These are phyloP conservation scores for Rhadina sibilatrix DNA, from an alignment of 2,113 vertebrate genomes.

Conservation along the genomic window DNA sequence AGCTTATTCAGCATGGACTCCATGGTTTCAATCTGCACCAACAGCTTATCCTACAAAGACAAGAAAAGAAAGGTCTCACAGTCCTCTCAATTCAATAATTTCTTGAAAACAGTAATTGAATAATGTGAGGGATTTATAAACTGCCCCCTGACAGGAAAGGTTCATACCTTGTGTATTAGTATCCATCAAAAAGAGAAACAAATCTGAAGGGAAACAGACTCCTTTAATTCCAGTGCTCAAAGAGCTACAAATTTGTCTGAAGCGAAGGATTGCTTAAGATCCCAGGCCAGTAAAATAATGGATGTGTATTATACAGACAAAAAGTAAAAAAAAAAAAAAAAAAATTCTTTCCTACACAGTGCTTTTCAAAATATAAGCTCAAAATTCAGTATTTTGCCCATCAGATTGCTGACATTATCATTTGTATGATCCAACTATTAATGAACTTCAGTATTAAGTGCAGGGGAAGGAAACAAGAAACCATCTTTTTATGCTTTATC, in stretches of 20 bases:
- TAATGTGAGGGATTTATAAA: neutral
- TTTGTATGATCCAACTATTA: neutral
- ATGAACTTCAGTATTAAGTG: neutral
- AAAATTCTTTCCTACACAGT: neutral
- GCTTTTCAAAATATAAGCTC: neutral
- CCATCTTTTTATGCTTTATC: neutral
- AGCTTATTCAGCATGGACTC: constrained; percentile 98
- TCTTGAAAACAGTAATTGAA: neutral
- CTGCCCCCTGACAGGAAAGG: neutral
- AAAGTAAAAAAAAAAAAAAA: neutral
- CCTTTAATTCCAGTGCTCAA: neutral
- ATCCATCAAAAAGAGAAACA: neutral
- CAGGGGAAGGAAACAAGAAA: neutral
- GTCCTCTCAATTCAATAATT: neutral
- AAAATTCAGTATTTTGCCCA: neutral
- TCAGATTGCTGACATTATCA: neutral
- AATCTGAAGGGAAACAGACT: neutral
- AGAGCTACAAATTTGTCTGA: neutral
- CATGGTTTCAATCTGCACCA: constrained; percentile 76
- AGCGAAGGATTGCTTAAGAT: neutral
- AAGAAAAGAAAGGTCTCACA: neutral
- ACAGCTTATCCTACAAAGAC: constrained; percentile 37
- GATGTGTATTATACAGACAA: neutral
- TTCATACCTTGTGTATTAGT: neutral
- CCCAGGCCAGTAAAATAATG: neutral